Base-by-base conservation (phyloP, 1,140 invertebrate genomes). In the Drosophila nebulosa region DNA sequence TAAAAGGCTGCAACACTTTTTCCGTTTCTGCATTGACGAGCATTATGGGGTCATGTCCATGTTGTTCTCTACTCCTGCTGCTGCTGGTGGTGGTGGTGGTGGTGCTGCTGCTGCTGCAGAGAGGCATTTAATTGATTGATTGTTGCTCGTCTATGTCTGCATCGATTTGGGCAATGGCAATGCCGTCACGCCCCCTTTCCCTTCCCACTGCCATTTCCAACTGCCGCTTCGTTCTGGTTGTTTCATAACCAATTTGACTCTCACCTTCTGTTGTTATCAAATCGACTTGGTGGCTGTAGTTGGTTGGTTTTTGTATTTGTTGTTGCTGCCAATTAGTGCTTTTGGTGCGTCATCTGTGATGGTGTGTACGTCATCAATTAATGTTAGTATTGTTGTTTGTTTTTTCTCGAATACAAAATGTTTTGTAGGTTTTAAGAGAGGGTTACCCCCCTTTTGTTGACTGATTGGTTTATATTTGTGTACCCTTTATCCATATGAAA, bases 101-200 rank as follows among this genome's bases (percentile, higher is more conserved):
- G 36, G 2, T 50, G 51, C 36, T 67, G 55, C 32, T 68, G 60
- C 27, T 64, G 56, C 56, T 88, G 78, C 83, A 86, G 68, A 78
- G 64, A 59, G 63, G 65, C 83, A 78, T 88, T 86, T 86, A 86
- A 86, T 86, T 86, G 81, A 86, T 86, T 86, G 81, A 86, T 86
- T 83, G 81, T 79, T 86, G 74, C 65, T 80, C 81, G 81, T 86
- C 81, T 85, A 75, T 86, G 81, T 81, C 81, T 78, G 74, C 78
- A 71, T 86, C 81, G 78, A 81, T 85, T 86, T 74, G 69, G 71
- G 53, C 62, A 35, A 32, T 12, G 30, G 53, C 50, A 35, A 12
- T 32, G 30, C 58, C 35, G 55, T 22, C 71, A 53, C 24, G 7
- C 56, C 27, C 24, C 32, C 60, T 26, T 24, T 12, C 7, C 14